These are phyloP conservation scores for Rhinopomastus cyanomelas DNA, from an alignment of 2,113 vertebrate genomes.

Conservation along the genomic window DNA sequence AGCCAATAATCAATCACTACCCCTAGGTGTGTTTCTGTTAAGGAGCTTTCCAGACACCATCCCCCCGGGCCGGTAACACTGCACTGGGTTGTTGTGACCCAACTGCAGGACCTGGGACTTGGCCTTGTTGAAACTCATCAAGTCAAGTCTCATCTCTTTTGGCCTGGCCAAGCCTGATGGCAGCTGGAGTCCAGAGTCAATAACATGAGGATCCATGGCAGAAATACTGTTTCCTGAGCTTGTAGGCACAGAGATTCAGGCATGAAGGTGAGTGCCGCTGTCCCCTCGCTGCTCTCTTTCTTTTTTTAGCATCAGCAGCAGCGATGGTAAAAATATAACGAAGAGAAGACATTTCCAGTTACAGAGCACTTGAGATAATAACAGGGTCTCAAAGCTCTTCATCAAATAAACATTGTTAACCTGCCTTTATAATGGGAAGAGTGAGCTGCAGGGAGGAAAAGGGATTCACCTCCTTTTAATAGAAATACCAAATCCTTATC, in stretches of 20 bases:
- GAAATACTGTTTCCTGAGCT: not conserved
- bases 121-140: not conserved
- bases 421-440: not conserved
- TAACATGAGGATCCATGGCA: not conserved
- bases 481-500: not conserved
- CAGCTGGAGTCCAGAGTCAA: not conserved
- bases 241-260: rapidly evolving
- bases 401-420: not conserved
- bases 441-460: not conserved
- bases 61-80: too few species aligned
- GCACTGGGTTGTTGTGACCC: too few species aligned
- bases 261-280: not conserved
- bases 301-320: not conserved
- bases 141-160: not conserved
- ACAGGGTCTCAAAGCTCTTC: not conserved
- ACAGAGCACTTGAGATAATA: not conserved
- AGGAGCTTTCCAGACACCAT: too few species aligned
- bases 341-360: not conserved
- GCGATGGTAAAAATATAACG: not conserved
- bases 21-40: too few species aligned
- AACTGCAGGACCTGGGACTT: too few species aligned
- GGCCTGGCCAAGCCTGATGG: not conserved
- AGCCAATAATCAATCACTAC: too few species aligned
- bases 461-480: not conserved
- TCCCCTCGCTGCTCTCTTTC: not conserved